Conservation (phyloP, 2,113 vertebrate genomes). For the Alexandromys fortis region DNA sequence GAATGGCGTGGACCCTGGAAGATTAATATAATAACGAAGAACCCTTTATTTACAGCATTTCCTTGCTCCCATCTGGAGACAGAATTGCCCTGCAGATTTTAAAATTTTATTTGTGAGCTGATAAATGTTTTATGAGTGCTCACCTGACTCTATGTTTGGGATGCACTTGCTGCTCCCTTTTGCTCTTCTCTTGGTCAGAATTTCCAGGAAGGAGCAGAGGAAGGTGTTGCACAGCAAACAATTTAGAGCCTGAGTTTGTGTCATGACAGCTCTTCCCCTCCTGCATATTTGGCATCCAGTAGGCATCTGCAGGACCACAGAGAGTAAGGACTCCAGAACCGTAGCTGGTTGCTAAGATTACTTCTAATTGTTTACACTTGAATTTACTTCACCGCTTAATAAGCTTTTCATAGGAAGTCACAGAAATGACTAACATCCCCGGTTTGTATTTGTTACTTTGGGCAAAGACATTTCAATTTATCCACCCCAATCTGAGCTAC, state of each 20-base stretch:
- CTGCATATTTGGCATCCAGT: slow-evolving; percentile 18
- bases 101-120: slow-evolving; percentile 60
- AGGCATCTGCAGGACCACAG: neutral
- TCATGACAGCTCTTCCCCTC: slow-evolving; percentile 15
- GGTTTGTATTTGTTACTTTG: slow-evolving; percentile 5
- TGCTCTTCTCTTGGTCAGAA: slow-evolving; percentile 51
- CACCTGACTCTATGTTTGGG: slow-evolving; percentile 23
- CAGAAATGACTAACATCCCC: slow-evolving; percentile 3
- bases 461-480: neutral
- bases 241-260: slow-evolving; percentile 48
- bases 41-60: slow-evolving; percentile 25
- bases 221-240: slow-evolving; percentile 69
- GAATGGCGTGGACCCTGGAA: neutral
- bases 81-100: neutral
- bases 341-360: neutral
- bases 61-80: slow-evolving; percentile 25
- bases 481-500: neutral
- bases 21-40: slow-evolving; percentile 28
- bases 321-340: neutral
- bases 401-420: slow-evolving; percentile 12
- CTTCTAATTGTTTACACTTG: neutral
- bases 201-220: slow-evolving; percentile 53
- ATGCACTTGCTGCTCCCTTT: slow-evolving; percentile 44
- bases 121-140: slow-evolving; percentile 68
- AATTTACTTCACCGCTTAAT: slow-evolving; percentile 16